Evolutionary conservation across 2,797 vertebrate genomes (phyloP).

Genomic region (Tokudaia muenninki): DNA sequence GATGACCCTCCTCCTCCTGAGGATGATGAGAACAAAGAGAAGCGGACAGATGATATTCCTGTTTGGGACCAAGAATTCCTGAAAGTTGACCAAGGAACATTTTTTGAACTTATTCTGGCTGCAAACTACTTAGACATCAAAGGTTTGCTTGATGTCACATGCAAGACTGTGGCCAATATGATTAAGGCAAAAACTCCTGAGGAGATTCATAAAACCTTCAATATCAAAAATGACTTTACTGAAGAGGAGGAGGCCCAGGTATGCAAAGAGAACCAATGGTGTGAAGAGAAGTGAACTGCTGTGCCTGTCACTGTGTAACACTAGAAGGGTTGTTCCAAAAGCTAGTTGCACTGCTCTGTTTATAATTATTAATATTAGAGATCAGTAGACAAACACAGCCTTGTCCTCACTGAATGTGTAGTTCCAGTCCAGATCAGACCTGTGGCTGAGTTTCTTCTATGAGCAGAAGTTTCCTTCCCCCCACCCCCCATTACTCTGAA

Average conservation of each 20-base stretch:
- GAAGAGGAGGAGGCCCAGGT: slow-evolving; percentile 99
- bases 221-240: slow-evolving; percentile 99
- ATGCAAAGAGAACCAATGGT: slow-evolving; percentile 92
- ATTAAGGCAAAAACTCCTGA: slow-evolving; percentile 95
- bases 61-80: slow-evolving; percentile 99
- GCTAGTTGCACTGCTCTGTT: slow-evolving; percentile 99
- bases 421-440: slow-evolving; percentile 90
- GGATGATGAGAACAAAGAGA: slow-evolving; percentile 99
- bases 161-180: slow-evolving; percentile 82
- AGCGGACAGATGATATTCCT: slow-evolving; percentile 98
- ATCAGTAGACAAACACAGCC: slow-evolving; percentile 94
- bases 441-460: slow-evolving; percentile 85
- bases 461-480: slow-evolving; percentile 86
- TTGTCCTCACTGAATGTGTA: slow-evolving; percentile 93
- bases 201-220: slow-evolving; percentile 99
- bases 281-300: slow-evolving; percentile 96
- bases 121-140: slow-evolving; percentile 98
- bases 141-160: slow-evolving; percentile 82
- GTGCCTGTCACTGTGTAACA: slow-evolving; percentile 91
- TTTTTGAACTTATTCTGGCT: slow-evolving; percentile 99
- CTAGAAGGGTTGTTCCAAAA: slow-evolving; percentile 94
- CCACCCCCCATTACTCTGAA: slow-evolving; percentile 81
- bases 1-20: slow-evolving; percentile 99
- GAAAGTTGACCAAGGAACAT: slow-evolving; percentile 99
- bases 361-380: slow-evolving; percentile 98